Evolutionary conservation across 1,140 invertebrate species (phyloP), one percentile per base, ranked within the genome.

Genomic region (Orchestia grillus): DNA sequence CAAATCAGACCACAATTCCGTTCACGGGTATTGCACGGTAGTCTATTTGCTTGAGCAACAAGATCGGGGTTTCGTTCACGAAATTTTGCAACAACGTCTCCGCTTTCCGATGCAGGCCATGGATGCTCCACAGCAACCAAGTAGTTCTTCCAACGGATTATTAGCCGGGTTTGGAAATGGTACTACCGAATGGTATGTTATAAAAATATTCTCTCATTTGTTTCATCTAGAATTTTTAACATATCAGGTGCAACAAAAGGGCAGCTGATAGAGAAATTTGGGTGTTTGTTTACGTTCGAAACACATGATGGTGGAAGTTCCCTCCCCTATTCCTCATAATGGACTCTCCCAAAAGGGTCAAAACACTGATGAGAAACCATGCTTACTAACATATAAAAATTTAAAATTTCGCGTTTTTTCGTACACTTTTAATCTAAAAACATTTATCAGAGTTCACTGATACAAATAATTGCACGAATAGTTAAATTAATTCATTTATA

Each of bases 261-360:
- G 92, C 92, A 94, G 92, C 92, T 94, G 92, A 94, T 45, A 47
- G 3, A 94, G 44, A 94, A 45, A 94, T 45, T 94, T 94, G 92
- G 92, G 92, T 44, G 92, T 94, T 94, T 94, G 92, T 94, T 94
- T 94, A 94, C 92, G 92, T 94, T 94, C 92, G 44, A 94, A 94
- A 94, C 92, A 94, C 92, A 94, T 94, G 92, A 94, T 94, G 92
- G 92, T 94, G 92, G 92, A 94, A 44, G 92, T 94, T 94, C 92
- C 92, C 44, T 94, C 92, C 92, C 92, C 92, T 94, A 44, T 45
- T 94, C 44, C 44, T 45, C 92, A 94, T 94, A 94, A 94, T 94
- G 92, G 92, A 94, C 92, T 94, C 43, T 40, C 92, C 92, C 92
- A 45, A 94, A 94, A 94, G 92, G 92, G 92, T 94, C 92, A 94